A percentile compares a stretch with the other conserved stretches of the same genome.
These are phyloP conservation scores for Orthonevra nobilis DNA, from an alignment of 2,888 invertebrate genomes.

Conservation along the genomic window DNA sequence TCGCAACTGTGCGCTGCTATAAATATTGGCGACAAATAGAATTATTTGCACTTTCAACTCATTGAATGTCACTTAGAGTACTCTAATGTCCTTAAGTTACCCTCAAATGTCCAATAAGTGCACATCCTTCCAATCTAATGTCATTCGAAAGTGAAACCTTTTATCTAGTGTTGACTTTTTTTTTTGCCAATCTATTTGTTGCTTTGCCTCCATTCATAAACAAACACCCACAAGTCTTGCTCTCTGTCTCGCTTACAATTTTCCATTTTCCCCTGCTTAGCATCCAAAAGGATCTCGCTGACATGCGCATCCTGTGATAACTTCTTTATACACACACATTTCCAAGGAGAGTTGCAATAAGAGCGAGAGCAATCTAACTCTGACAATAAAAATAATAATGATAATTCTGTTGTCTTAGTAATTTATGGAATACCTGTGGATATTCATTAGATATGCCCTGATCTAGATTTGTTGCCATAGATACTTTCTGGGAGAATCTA, in stretches of 20 bases:
- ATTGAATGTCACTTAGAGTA: slow-evolving; percentile 7
- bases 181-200: slow-evolving; percentile 54
- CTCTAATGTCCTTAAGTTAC: slow-evolving; percentile 39
- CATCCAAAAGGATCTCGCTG: too few relatives aligned
- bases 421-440: slow-evolving; percentile 70
- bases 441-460: slow-evolving; percentile 31
- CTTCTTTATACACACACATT: slow-evolving; percentile 13
- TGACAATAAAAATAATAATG: slow-evolving; percentile 66
- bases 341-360: too few relatives aligned
- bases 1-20: too few relatives aligned
- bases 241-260: slow-evolving; percentile 27
- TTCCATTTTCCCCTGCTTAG: background rate
- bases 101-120: slow-evolving; percentile 27
- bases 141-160: slow-evolving; percentile 62
- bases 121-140: slow-evolving; percentile 6
- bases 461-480: background rate
- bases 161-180: slow-evolving; percentile 9
- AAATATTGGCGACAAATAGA: too few relatives aligned
- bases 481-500: background rate
- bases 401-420: slow-evolving; percentile 63
- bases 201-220: slow-evolving; percentile 67
- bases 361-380: slow-evolving; percentile 44
- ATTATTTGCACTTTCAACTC: too few relatives aligned
- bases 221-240: background rate
- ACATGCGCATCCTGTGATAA: slow-evolving; percentile 64